Evolutionary conservation across 2,888 invertebrate species (phyloP), one percentile per base, ranked within the genome.

Genomic region (Tipula helvola): DNA sequence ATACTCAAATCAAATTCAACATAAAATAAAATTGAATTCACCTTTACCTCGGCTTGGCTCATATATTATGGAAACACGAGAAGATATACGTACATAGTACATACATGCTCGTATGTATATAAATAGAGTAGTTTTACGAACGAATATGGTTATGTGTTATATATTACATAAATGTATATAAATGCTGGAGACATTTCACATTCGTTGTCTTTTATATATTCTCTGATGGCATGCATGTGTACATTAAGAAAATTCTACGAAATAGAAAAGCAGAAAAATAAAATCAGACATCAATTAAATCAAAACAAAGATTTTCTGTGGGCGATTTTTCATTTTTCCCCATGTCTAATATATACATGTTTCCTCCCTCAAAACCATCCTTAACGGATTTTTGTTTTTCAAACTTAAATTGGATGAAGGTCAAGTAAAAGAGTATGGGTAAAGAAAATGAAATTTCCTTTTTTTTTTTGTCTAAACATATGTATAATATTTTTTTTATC

Each of bases 281-380:
- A 71, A 71, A 71, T 71, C 71, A 71, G 71, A 71, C 71, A 71
- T 71, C 71, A 71, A 71, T 71, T 71, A 71, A 71, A 71, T 71
- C 71, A 71, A 71, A 71, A 71, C 71, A 71, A 28, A 71, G 28
- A 71, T 28, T 71, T 71, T 71, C 71, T 71, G 71, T 28, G 71
- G 71, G 71, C 71, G 28, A 71, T 71, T 52, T 52, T 52, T 71
- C 28, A 71, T 71, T 71, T 71, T 71, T 71, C 28, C 28, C 71
- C 71, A 71, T 28, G 71, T 71, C 10, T 71, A 71, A 28, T 28
- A 57, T 57, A 71, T 71, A 71, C 28, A 71, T 71, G 28, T 71
- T 71, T 28, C 71, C 2, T 71, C 28, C 28, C 28, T 28, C 28
- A 71, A 12, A 28, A 8, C 28, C 71, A 71, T 3, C 71, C 71